Conservation (phyloP, 2,113 vertebrate species). For the Pachycephala philippinensis region DNA sequence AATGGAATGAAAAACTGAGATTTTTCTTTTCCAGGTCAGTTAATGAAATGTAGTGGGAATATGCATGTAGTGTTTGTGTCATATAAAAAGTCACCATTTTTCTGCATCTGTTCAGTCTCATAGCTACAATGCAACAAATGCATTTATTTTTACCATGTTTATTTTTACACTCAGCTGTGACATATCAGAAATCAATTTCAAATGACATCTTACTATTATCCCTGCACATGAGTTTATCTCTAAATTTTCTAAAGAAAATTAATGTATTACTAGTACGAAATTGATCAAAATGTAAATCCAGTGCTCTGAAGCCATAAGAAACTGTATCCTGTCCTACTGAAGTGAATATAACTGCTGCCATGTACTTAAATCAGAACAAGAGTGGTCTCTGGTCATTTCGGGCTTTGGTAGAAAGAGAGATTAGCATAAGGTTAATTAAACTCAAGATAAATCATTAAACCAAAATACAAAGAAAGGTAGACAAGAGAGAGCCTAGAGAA, state of each 20-base stretch:
- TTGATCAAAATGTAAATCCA: neutral
- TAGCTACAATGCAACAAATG: neutral
- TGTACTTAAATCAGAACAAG: neutral
- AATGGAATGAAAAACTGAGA: neutral
- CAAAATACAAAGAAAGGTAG: neutral
- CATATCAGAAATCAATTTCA: neutral
- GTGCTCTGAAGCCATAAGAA: neutral
- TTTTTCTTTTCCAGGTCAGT: neutral
- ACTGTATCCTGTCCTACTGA: neutral
- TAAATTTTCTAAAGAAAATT: neutral
- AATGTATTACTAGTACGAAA: neutral
- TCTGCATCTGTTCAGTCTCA: neutral
- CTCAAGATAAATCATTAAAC: neutral
- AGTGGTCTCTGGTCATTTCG: neutral
- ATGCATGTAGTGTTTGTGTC: neutral
- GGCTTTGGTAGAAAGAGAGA: neutral
- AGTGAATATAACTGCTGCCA: neutral
- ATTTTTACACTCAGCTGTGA: neutral
- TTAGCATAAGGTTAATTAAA: conserved; percentile 33
- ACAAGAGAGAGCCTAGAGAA: neutral
- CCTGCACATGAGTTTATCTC: neutral
- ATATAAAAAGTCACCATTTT: neutral
- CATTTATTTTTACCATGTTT: neutral
- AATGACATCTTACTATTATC: neutral
- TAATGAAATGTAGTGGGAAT: neutral